Evolutionary conservation across 2,797 vertebrate genomes (phyloP), one percentile per base, ranked within the genome.

Genomic region (Megaceryle alcyon): DNA sequence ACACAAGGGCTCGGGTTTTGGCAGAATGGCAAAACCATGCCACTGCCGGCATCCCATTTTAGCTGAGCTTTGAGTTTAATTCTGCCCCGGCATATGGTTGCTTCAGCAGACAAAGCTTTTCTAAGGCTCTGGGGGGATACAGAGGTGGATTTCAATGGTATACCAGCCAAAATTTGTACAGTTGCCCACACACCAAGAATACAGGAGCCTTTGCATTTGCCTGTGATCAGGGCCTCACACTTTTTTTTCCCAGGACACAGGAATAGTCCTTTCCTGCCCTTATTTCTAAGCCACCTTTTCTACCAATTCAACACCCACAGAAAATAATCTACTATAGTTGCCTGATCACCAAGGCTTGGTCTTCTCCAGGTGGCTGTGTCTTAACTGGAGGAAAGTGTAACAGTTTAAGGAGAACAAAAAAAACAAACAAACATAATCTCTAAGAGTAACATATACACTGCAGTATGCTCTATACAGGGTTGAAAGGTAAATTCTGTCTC

Each of bases 261-360:
- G 26, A 70, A 44, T 3, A 18, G 17, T 70, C 19, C 22, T 79
- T 79, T 73, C 6, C 59, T 83, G 49, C 10, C 49, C 22, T 68
- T 33, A 12, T 53, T 88, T 75, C 44, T 31, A 70, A 85, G 35
- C 3, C 12, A 57, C 3, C 6, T 77, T 56, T 82, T 13, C 20
- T 6, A 8, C 17, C 20, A 37, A 2, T 26, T 56, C 43, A 75
- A 46, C 29, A 63, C 3, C 4, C 18, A 21, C 19, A 25, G 53
- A 20, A 68, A 65, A 84, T 56, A 29, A 29, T 14, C 37, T 69
- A 3, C 59, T 69, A 1, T 4, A 26, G 9, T 10, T 12, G 51
- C 10, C 7, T 7, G 25, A 21, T 10, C 35, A 64, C 31, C 31
- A 51, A 35, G 21, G 31, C 20, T 29, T 2, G 0, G 0, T 41